These are phyloP conservation scores for Plectus sambesii DNA, from an alignment of 1,140 invertebrate species.

Conservation along the genomic window DNA sequence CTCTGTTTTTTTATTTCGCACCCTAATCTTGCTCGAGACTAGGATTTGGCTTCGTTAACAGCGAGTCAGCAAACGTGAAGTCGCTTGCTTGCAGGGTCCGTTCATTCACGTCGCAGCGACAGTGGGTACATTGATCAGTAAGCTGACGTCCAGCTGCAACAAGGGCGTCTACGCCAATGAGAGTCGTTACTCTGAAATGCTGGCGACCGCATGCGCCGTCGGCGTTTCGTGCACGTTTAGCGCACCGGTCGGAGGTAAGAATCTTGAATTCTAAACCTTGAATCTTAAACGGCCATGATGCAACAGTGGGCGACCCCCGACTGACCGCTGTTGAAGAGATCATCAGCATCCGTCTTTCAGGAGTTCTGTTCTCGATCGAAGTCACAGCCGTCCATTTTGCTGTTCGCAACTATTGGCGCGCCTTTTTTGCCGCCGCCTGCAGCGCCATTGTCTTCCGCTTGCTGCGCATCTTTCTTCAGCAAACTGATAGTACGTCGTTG, in stretches of 20 bases:
- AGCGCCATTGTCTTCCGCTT: slow-evolving; percentile 86
- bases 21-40: no score
- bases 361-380: slow-evolving; percentile 96
- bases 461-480: slow-evolving; percentile 33
- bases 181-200: slow-evolving; percentile 35
- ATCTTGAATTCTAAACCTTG: slow-evolving; percentile 7
- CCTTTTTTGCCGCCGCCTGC: slow-evolving; percentile 93
- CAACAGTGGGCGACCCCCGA: no score
- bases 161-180: slow-evolving; percentile 44
- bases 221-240: slow-evolving; percentile 40
- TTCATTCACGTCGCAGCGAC: slow-evolving; percentile 43
- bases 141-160: slow-evolving; percentile 22
- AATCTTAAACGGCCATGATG: no score
- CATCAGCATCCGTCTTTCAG: slow-evolving; percentile 47
- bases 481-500: slow-evolving; percentile 18
- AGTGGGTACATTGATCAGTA: slow-evolving; percentile 33
- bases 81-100: slow-evolving; percentile 42
- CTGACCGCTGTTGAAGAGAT: no score
- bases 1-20: background rate
- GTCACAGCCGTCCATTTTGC: slow-evolving; percentile 98
- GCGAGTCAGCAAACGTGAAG: no score
- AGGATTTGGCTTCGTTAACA: no score
- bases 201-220: slow-evolving; percentile 44
- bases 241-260: slow-evolving; percentile 38
- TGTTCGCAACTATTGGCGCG: slow-evolving; percentile 94